These are phyloP conservation scores for Muscidifurax raptorellus DNA, from an alignment of 1,140 invertebrate species.

Conservation along the genomic window DNA sequence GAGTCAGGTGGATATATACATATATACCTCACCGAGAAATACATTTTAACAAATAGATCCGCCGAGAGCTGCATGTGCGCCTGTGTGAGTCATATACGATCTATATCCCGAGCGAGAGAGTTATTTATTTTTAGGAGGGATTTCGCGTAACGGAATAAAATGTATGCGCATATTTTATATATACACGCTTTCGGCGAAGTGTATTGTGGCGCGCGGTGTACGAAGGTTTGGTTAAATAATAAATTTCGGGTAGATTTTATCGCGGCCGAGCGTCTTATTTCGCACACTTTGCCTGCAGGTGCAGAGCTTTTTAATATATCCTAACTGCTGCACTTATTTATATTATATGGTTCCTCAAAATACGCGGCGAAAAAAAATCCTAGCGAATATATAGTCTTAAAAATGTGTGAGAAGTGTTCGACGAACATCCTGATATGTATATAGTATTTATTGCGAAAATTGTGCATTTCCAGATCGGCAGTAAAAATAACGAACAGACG, in stretches of 20 bases:
- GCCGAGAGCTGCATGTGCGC: too few relatives aligned
- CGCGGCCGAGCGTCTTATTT: not conserved
- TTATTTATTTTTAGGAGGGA: slow-evolving; percentile 2
- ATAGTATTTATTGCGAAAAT: not conserved
- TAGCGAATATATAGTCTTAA: too few relatives aligned
- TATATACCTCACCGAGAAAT: not conserved
- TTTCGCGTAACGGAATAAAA: not conserved
- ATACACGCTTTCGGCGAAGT: not conserved
- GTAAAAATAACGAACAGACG: slow-evolving; percentile 21
- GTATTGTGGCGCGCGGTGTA: not conserved
- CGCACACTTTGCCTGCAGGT: too few relatives aligned
- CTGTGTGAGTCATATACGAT: not conserved
- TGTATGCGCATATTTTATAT: slow-evolving; percentile 2
- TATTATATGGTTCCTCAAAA: not conserved
- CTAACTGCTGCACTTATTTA: not conserved
- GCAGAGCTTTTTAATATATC: not conserved
- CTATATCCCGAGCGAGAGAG: not conserved
- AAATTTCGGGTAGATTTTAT: not conserved
- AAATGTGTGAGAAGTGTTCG: too few relatives aligned
- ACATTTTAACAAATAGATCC: slow-evolving; percentile 39
- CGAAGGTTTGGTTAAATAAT: not conserved
- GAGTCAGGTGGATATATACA: slow-evolving; percentile 36
- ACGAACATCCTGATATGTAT: too few relatives aligned
- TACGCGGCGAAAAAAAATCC: too few relatives aligned
- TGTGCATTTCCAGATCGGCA: not conserved